phyloP scores from a whole-genome alignment of 1,140 invertebrate species.

The Agrilus planipennis region DNA sequence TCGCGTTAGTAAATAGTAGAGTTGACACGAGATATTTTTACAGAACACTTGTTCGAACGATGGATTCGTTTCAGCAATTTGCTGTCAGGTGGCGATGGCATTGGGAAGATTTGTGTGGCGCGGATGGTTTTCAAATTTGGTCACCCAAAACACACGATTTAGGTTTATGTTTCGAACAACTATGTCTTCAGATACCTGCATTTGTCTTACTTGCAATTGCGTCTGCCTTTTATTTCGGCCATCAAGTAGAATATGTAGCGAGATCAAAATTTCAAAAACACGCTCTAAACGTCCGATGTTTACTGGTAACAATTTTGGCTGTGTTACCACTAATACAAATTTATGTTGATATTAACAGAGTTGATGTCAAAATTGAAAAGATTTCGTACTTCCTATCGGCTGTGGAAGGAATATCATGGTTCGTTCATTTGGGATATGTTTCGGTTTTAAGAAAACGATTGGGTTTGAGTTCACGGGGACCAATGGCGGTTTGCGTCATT shows the following conservation, averaged over 20 bases:
- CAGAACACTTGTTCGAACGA: too few relatives aligned
- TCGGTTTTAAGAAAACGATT: conserved; percentile 51
- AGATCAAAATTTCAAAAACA: conserved; percentile 45
- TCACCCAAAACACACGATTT: conserved; percentile 55
- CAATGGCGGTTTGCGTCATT: conserved; percentile 48
- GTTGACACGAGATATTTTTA: too few relatives aligned
- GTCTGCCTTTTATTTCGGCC: conserved; percentile 66
- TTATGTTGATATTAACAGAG: conserved; percentile 37
- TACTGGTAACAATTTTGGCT: conserved; percentile 46
- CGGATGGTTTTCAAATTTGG: conserved; percentile 49
- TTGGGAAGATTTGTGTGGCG: conserved; percentile 63
- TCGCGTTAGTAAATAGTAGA: too few relatives aligned
- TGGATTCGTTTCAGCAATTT: too few relatives aligned
- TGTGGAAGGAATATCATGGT: conserved; percentile 60
- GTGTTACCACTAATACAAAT: conserved; percentile 52
- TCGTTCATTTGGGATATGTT: conserved; percentile 65
- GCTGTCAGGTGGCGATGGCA: conserved; percentile 41
- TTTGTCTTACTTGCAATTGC: conserved; percentile 51
- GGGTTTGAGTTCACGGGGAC: conserved; percentile 56
- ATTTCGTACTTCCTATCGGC: conserved; percentile 57
- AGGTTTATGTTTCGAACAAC: conserved; percentile 68
- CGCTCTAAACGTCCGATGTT: conserved; percentile 48
- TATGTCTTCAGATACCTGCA: conserved; percentile 58
- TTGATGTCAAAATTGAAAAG: conserved; percentile 31
- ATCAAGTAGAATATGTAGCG: conserved; percentile 41